Evolutionary conservation across 2,113 vertebrate genomes (phyloP).

Genomic region (Tonatia bakeri): DNA sequence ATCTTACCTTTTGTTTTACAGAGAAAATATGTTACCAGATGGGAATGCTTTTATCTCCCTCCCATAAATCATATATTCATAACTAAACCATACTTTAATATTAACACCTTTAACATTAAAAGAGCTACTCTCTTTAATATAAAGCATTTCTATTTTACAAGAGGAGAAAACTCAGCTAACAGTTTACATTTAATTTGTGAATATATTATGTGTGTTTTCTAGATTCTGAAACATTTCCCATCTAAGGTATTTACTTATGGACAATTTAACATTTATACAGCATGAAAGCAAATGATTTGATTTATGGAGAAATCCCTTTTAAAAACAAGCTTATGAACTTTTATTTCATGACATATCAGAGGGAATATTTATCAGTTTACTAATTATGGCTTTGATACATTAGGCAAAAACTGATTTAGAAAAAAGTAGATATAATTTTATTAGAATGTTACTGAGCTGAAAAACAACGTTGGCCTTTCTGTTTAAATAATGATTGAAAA

Average conservation of each 20-base stretch:
- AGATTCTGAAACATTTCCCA: background rate
- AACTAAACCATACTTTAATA: background rate
- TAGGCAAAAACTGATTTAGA: constrained; percentile 57
- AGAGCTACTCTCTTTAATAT: background rate
- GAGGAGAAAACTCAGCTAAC: constrained; percentile 24
- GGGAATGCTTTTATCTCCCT: background rate
- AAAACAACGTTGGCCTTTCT: constrained; percentile 42
- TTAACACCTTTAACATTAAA: background rate
- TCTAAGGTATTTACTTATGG: background rate
- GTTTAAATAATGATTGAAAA: constrained; percentile 67
- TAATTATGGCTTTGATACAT: constrained; percentile 29
- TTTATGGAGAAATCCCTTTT: constrained; percentile 50
- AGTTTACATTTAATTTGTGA: constrained; percentile 17
- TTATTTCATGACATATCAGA: constrained; percentile 26
- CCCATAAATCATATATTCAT: background rate
- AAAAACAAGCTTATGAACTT: constrained; percentile 54
- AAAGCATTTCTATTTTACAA: constrained; percentile 37
- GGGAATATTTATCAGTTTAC: constrained; percentile 58
- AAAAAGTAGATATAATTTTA: constrained; percentile 58
- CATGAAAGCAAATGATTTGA: background rate
- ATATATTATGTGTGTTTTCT: background rate
- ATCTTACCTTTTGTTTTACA: background rate
- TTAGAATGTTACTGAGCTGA: constrained; percentile 49
- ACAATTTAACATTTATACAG: constrained; percentile 26
- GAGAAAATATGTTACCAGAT: background rate